phyloP scores from a whole-genome alignment of 2,888 invertebrate species.

The Vandiemenella viatica region DNA sequence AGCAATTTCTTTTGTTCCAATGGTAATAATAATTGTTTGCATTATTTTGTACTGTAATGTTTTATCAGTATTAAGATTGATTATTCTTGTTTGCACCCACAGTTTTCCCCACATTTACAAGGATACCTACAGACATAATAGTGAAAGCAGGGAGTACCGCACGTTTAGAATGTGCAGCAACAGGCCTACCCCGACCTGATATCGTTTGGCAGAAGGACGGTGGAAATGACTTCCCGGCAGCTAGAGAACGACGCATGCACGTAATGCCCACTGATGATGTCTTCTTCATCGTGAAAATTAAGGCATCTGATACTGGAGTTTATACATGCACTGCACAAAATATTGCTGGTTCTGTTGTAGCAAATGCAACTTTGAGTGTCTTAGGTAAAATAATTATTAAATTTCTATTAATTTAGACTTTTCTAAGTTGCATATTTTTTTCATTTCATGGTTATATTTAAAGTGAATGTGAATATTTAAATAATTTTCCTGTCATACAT shows the following conservation, averaged over 20 bases:
- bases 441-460: too few species aligned
- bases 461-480: too few species aligned
- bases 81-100: conserved; percentile 7
- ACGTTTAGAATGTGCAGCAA: conserved; percentile 78
- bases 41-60: not conserved
- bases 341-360: conserved; percentile 69
- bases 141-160: conserved; percentile 75
- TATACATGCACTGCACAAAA: conserved; percentile 90
- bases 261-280: conserved; percentile 83
- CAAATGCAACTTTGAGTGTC: conserved; percentile 75
- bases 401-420: too few species aligned
- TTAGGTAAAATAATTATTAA: conserved; percentile 35
- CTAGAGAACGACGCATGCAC: conserved; percentile 80
- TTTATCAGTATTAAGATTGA: not conserved
- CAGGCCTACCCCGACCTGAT: conserved; percentile 75
- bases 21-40: not conserved
- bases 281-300: conserved; percentile 84
- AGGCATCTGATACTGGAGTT: conserved; percentile 73
- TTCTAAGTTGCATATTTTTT: too few species aligned
- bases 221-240: conserved; percentile 89
- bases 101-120: conserved; percentile 75
- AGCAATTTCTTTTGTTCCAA: too few species aligned
- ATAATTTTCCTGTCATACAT: too few species aligned
- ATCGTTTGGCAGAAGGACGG: conserved; percentile 85
- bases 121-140: conserved; percentile 70